Percentiles rank a stretch among this genome's conserved stretches.
Evolutionary conservation across 1,140 invertebrate genomes (phyloP).

Genomic region (Diploscapter pachys): DNA sequence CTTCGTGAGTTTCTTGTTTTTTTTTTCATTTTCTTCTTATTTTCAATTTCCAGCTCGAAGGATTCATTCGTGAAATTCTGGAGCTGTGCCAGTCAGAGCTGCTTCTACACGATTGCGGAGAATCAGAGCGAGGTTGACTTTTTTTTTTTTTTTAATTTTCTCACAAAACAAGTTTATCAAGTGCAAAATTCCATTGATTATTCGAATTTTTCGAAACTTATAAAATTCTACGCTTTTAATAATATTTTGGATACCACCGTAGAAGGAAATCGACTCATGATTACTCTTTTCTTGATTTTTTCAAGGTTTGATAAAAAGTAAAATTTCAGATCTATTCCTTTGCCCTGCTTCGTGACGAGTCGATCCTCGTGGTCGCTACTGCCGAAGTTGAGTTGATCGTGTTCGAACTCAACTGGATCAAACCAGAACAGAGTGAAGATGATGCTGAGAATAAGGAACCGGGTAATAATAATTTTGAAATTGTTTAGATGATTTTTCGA

Average conservation of each 20-base stretch:
- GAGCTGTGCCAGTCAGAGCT: conserved; percentile 89
- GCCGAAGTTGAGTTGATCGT: conserved; percentile 78
- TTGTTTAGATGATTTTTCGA: no score
- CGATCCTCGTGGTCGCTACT: conserved; percentile 78
- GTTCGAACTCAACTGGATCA: conserved; percentile 68
- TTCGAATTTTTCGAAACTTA: no score
- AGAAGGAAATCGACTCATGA: conserved; percentile 3
- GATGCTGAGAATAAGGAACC: conserved; percentile 39
- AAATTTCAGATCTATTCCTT: conserved; percentile 75
- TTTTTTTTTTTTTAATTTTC: conserved; percentile 27
- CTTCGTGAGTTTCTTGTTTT: conserved; percentile 61
- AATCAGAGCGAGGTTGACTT: conserved; percentile 64
- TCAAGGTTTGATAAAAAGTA: no score
- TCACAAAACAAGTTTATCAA: neutral
- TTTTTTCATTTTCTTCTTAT: conserved; percentile 13
- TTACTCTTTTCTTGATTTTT: conserved; percentile 15
- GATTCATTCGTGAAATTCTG: conserved; percentile 95
- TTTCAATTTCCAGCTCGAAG: conserved; percentile 70
- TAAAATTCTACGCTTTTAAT: no score
- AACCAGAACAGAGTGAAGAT: conserved; percentile 61
- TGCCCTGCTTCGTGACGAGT: conserved; percentile 63
- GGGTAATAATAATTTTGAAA: no score
- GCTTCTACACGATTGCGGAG: conserved; percentile 81
- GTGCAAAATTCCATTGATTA: no score
- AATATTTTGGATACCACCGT: no score